A percentile compares a stretch with the other conserved stretches of the same genome.
Evolutionary conservation across 2,113 vertebrate species (phyloP).

Genomic region (Indicator indicator): DNA sequence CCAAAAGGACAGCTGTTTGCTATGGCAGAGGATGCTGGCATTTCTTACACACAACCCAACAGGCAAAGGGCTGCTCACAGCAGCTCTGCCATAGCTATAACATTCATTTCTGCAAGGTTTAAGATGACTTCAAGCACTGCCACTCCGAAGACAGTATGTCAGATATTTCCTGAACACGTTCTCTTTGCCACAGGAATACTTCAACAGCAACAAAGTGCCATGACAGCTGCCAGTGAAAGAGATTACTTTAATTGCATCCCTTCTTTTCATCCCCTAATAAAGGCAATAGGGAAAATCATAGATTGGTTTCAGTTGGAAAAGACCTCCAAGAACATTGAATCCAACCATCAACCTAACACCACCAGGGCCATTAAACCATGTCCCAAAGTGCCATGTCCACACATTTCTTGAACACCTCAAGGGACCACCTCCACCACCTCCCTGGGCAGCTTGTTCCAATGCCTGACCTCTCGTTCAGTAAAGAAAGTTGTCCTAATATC

Average conservation of each 20-base stretch:
- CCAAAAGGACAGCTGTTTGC: not conserved
- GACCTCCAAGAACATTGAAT: no score
- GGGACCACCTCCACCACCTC: no score
- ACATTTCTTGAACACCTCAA: no score
- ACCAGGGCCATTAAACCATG: no score
- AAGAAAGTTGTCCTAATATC: no score
- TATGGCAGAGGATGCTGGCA: not conserved
- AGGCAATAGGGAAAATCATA: not conserved
- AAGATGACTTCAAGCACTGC: not conserved
- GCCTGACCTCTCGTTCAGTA: no score
- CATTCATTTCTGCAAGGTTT: not conserved
- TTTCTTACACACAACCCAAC: not conserved
- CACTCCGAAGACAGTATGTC: not conserved
- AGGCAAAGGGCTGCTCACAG: not conserved
- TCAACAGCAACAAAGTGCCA: not conserved
- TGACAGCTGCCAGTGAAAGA: not conserved
- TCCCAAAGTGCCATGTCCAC: no score
- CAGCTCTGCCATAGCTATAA: not conserved
- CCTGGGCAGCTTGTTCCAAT: no score
- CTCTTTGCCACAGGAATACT: not conserved
- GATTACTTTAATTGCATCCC: not conserved
- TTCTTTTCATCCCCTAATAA: not conserved
- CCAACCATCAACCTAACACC: no score
- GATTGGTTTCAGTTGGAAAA: no score
- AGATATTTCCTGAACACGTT: not conserved